Evolutionary conservation across 2,888 invertebrate species (phyloP).

Genomic region (Coecobrya sp.): DNA sequence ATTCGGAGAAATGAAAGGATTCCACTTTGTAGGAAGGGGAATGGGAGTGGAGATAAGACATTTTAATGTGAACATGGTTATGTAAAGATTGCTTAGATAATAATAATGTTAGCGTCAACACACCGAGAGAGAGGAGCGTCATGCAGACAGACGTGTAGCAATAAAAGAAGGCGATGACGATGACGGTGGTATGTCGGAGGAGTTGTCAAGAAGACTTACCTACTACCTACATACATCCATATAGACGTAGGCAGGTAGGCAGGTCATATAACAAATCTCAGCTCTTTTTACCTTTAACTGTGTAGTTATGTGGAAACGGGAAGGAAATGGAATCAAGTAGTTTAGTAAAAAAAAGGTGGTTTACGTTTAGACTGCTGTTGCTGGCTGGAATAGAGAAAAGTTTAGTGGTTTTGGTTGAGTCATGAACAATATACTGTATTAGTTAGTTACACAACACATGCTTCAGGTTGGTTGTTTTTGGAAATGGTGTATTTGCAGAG

Average conservation of each 20-base stretch:
- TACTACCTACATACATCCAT: no score
- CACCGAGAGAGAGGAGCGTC: neutral
- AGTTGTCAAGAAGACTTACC: neutral
- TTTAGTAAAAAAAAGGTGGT: neutral
- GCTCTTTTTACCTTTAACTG: neutral
- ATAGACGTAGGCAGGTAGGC: neutral
- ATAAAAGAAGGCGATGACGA: neutral
- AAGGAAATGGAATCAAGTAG: slow-evolving; percentile 40
- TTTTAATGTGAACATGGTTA: neutral
- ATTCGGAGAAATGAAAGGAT: neutral
- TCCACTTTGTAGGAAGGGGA: neutral
- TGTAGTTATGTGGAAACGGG: neutral
- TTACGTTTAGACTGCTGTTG: neutral
- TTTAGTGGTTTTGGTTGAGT: neutral
- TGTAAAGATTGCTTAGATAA: neutral
- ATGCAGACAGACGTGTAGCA: no score
- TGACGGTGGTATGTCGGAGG: neutral
- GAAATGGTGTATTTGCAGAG: neutral
- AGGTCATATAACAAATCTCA: neutral
- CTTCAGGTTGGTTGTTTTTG: neutral
- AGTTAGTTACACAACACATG: neutral
- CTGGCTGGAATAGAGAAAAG: neutral
- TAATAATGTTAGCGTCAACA: neutral
- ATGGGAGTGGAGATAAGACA: neutral
- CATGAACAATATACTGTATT: neutral